Base-by-base conservation (phyloP, 1,140 invertebrate species). In the Brachionus plicatilis region DNA sequence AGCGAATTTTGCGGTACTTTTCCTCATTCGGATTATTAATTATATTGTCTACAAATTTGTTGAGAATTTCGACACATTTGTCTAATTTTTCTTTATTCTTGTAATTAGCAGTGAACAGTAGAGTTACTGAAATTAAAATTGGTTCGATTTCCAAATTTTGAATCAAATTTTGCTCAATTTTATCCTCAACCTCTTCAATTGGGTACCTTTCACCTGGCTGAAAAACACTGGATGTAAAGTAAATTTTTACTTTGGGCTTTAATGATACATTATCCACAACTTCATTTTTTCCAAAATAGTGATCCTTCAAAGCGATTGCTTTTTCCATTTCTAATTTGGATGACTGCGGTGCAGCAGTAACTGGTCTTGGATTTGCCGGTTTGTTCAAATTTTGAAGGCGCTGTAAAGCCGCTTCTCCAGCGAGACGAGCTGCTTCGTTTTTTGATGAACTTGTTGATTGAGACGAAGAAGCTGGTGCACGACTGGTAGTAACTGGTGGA, bases 11-110 rank as follows among this genome's bases (percentile, higher is more conserved):
- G 85, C 93, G 93, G 89, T 93, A 97, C 88, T 97, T 98, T 86
- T 94, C 93, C 87, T 96, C 94, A 9, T 91, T 90, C 0, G 95
- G 95, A 90, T 96, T 92, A 17, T 92, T 92, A 14, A 96, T 91
- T 24, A 97, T 94, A 89, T 98, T 98, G 87, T 96, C 94, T 83
- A 97, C 90, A 90, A 97, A 97, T 89, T 95, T 95, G 86, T 92
- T 92, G 5, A 98, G 88, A 5, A 94, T 95, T 86, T 96, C 94
- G 7, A 96, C 92, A 88, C 96, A 95, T 6, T 92, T 91, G 76
- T 93, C 92, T 80, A 94, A 94, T 91, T 93, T 95, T 85, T 95
- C 93, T 87, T 91, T 92, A 86, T 93, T 93, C 86, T 92, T 93
- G 24, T 83, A 20, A 89, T 96, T 97, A 87, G 94, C 94, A 24